Conservation (phyloP, 2,113 vertebrate species). For the Sakesphorus luctuosus region DNA sequence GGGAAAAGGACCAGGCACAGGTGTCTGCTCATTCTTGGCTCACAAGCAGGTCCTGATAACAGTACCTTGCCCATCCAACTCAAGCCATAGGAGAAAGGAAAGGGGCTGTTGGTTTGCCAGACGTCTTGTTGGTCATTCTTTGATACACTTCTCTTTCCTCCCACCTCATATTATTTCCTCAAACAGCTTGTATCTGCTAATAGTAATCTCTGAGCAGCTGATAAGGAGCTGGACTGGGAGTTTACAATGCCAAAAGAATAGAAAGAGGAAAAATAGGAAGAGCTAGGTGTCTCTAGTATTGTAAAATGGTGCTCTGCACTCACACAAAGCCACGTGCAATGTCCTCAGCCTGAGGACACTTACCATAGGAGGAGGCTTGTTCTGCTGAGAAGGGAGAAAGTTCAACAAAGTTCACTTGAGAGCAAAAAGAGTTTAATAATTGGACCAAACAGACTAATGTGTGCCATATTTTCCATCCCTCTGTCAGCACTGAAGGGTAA, state of each 20-base stretch:
- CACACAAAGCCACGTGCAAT: neutral
- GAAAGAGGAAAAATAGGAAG: neutral
- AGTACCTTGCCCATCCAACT: neutral
- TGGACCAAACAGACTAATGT: neutral
- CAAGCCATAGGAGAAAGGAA: neutral
- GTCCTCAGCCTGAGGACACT: neutral
- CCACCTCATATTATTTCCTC: neutral
- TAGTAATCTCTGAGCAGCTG: neutral
- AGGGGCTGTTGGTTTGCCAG: neutral
- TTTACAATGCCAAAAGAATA: neutral
- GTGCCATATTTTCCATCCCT: neutral
- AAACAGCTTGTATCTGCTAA: neutral
- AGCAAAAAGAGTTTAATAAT: neutral
- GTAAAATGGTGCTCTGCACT: neutral
- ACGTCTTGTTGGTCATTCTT: neutral
- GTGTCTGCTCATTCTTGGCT: neutral
- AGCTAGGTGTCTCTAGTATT: fast-evolving
- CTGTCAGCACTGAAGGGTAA: neutral
- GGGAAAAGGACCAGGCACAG: neutral
- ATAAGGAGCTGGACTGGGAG: neutral
- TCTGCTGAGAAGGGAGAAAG: neutral
- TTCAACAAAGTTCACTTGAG: neutral
- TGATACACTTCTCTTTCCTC: neutral
- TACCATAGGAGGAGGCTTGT: neutral
- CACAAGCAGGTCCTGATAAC: neutral